Evolutionary conservation across 2,797 vertebrate species (phyloP).

Genomic region (Phoxinus dragarum): DNA sequence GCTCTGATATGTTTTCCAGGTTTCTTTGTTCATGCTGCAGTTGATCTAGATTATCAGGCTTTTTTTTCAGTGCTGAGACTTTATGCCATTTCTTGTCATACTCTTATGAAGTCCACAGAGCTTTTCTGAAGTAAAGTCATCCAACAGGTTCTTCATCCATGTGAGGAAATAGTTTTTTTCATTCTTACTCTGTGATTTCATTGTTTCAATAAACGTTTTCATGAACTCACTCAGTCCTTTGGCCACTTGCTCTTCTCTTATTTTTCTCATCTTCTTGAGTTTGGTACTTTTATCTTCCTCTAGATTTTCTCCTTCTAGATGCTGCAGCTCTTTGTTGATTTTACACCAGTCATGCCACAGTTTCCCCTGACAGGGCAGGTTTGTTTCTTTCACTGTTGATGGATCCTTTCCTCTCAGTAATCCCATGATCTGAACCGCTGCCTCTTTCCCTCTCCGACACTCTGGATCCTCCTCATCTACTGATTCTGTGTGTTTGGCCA

Average conservation of each 20-base stretch:
- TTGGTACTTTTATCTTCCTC: too few relatives aligned
- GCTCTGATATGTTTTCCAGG: not conserved
- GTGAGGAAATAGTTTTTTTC: not conserved
- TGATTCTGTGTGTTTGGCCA: not conserved
- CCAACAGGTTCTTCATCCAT: constrained; percentile 48
- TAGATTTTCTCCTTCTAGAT: constrained; percentile 20
- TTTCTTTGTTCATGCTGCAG: too few relatives aligned
- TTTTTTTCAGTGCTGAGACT: too few relatives aligned
- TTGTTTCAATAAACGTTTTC: rapidly evolving
- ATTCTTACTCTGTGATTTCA: too few relatives aligned
- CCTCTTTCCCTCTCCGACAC: not conserved
- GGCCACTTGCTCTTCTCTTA: constrained; percentile 16
- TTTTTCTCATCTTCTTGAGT: not conserved
- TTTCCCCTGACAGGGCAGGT: constrained; percentile 74
- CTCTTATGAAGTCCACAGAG: not conserved
- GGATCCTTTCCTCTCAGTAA: constrained; percentile 51
- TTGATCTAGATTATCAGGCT: too few relatives aligned
- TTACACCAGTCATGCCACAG: constrained; percentile 60
- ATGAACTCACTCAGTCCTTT: not conserved
- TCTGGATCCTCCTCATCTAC: constrained; percentile 33
- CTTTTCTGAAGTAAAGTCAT: constrained; percentile 36
- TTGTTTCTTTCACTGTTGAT: constrained; percentile 61
- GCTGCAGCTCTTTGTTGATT: not conserved
- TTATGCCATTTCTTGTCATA: constrained; percentile 49
- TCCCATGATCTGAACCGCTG: constrained; percentile 57